Evolutionary conservation across 2,888 invertebrate species (phyloP), one percentile per base, ranked within the genome.

Genomic region (Agrochola macilenta): DNA sequence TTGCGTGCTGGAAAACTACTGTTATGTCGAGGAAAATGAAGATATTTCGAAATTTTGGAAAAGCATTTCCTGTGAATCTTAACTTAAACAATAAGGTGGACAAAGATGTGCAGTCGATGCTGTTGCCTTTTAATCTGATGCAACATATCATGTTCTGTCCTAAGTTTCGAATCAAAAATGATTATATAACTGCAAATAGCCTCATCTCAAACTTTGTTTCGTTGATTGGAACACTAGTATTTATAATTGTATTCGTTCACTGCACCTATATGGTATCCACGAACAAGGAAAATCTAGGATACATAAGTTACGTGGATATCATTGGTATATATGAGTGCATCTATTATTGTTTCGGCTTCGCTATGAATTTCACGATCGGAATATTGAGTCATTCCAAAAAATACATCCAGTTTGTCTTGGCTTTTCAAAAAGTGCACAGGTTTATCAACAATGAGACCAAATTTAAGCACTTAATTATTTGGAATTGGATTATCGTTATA

Each of bases 401-500:
- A 2, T n/a, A 54, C 7, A 63, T 76, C 17, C 14, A 73, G 0
- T 76, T 76, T 7, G 63, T 64, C 7, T 12, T 76, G 8, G 35
- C 17, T 20, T 54, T 83, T 65, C 81, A 83, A 78, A 78, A 57
- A 23, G n/a, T 78, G 14, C 75, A 84, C 30, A 74, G 65, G 43
- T 49, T 64, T 23, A 39, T 83, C 1, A 74, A 72, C n/a, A 46
- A 70, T 30, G 73, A 71, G 46, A 35, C 54, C 23, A 14, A 12
- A 26, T 77, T 71, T 23, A 72, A n/a, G 9, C 17, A 20, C 0
- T 58, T 70, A 0, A 68, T 63, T 3, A 20, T 80, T n/a, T 60
- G 52, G 26, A 83, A 70, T 64, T 83, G 83, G 83, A 39, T 80
- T 17, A 23, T 26, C 3, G 52, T 68, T 23, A 20, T 72, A 2